Evolutionary conservation across 37 sponge, comb jelly and placozoan genomes (phyloP), one percentile per base, ranked within the genome.

Genomic region (Cladorhizidae sp.): DNA sequence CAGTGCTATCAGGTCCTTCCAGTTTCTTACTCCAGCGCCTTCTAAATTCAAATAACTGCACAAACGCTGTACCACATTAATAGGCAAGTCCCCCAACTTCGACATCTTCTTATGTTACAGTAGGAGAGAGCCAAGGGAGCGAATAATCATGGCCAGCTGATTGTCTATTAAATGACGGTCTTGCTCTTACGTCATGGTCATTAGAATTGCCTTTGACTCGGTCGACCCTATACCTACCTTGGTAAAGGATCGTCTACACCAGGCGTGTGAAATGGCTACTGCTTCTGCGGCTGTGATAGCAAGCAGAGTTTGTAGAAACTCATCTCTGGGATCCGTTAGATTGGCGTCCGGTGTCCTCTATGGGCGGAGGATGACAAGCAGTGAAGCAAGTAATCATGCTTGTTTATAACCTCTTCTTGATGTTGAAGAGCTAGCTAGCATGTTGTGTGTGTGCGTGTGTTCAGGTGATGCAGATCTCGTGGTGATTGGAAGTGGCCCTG

Each of bases 401-500:
- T n/a, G 25, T 21, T 61, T 22, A 17, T 61, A 21, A 22, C 22
- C 21, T n/a, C n/a, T n/a, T n/a, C 22, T 7, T 61, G 7, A 61
- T 61, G 62, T 61, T 17, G n/a, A n/a, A n/a, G n/a, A n/a, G n/a
- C 5, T 8, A 6, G 5, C 11, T n/a, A 17, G 25, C 25, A 6
- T 28, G 25, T 8, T 29, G 69, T 14, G 35, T 33, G 69, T 33
- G 28, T 40, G 11, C 40, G 38, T 68, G 11, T 33, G 9, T 68
- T 36, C 18, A 68, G 40, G 69, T 33, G 90, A 86, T 43, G 73
- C 85, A 21, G 98, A 98, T 56, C 84, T 98, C 75, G 98, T 98
- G 23, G 98, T 98, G 42, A 93, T 98, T 29, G 98, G 98, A 23
- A 89, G 91, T 64, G 98, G 98, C 0, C 98, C 98, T 35, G 98